Conservation (phyloP, 2,113 vertebrate genomes). For the Acrocephalus kingi region DNA sequence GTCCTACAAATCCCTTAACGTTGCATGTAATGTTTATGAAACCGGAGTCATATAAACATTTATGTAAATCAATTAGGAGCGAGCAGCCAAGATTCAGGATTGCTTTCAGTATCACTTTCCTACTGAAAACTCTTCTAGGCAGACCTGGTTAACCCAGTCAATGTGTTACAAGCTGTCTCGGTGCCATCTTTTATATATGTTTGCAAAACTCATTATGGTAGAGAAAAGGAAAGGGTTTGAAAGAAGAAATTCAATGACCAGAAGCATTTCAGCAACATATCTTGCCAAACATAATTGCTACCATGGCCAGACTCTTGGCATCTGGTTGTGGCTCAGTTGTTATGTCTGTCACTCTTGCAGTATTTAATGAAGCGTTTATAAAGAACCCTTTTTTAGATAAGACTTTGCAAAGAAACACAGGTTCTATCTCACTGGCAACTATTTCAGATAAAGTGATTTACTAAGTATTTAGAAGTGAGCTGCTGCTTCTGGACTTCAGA, state of each 20-base stretch:
- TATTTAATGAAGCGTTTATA: background rate
- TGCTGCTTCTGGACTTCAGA: background rate
- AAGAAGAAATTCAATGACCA: slow-evolving; percentile 13
- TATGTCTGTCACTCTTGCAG: background rate
- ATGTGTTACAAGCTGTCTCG: background rate
- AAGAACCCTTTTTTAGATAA: background rate
- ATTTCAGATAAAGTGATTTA: background rate
- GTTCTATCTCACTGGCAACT: background rate
- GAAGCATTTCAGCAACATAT: background rate
- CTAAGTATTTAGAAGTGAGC: background rate
- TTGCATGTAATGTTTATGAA: slow-evolving; percentile 40
- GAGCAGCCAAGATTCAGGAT: background rate
- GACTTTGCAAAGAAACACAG: background rate
- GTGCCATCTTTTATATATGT: background rate
- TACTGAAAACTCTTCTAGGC: slow-evolving; percentile 10
- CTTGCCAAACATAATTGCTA: background rate
- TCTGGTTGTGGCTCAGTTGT: background rate
- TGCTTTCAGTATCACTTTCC: slow-evolving; percentile 42
- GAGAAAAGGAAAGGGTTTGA: background rate
- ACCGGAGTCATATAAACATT: slow-evolving; percentile 32
- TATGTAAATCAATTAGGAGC: slow-evolving; percentile 39
- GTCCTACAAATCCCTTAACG: background rate
- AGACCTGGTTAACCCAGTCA: slow-evolving; percentile 29
- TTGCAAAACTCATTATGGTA: slow-evolving; percentile 29
- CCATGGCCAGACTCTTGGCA: background rate